Conservation (phyloP, 2,113 vertebrate species). For the Chitala chitala region DNA sequence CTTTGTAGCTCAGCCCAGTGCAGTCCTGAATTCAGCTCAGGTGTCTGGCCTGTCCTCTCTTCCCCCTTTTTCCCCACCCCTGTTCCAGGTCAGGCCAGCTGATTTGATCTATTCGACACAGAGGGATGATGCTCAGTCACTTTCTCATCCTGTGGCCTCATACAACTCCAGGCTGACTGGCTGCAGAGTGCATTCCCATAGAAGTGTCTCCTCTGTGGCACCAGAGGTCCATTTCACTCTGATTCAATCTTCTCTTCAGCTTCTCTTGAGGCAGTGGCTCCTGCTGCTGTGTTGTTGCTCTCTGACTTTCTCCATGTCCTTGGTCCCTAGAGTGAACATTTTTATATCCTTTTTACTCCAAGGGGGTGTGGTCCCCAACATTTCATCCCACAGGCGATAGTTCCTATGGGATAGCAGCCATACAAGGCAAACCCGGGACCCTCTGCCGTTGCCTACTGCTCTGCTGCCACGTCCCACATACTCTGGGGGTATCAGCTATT, state of each 20-base stretch:
- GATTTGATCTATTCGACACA: constrained; percentile 5
- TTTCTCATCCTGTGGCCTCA: neutral
- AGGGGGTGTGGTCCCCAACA: neutral
- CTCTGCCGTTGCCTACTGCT: neutral
- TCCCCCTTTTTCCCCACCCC: neutral
- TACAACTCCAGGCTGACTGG: neutral
- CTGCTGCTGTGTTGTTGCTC: neutral
- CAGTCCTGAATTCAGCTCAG: neutral
- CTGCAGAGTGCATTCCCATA: neutral
- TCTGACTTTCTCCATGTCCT: constrained; percentile 19
- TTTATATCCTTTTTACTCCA: constrained; percentile 29
- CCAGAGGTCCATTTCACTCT: neutral
- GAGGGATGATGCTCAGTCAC: neutral
- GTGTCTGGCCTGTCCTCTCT: neutral
- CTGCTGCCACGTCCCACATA: neutral
- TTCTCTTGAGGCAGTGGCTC: neutral
- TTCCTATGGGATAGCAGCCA: constrained; percentile 47
- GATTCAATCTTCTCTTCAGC: neutral
- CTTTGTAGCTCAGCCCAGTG: neutral
- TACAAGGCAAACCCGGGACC: constrained; percentile 47
- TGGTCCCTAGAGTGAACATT: constrained; percentile 40
- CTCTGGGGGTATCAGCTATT: constrained; percentile 51
- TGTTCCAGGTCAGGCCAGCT: neutral
- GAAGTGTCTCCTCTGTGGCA: neutral
- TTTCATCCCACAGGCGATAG: constrained; percentile 22